These are phyloP conservation scores for Dinomys branickii DNA, from an alignment of 2,113 vertebrate genomes.

Conservation along the genomic window DNA sequence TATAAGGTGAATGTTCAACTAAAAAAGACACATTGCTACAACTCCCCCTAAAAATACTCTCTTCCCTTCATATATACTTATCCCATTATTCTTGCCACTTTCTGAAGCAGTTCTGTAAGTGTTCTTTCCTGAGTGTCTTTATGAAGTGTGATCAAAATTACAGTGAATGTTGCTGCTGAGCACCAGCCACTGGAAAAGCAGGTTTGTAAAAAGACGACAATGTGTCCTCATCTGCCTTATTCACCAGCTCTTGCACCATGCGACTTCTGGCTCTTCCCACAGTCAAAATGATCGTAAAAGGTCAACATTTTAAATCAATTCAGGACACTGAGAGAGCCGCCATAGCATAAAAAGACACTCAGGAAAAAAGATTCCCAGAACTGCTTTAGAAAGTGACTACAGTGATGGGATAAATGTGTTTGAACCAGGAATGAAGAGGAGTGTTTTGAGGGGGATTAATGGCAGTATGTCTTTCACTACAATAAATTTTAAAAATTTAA, in stretches of 20 bases:
- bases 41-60: background rate
- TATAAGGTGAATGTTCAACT: background rate
- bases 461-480: background rate
- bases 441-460: background rate
- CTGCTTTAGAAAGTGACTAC: background rate
- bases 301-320: background rate
- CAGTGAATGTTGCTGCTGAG: background rate
- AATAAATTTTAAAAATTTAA: background rate
- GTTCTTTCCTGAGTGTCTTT: background rate
- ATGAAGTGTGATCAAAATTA: background rate
- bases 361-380: background rate
- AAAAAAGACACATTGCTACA: background rate
- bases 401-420: background rate
- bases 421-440: background rate
- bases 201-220: no score
- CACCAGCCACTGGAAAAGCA: background rate
- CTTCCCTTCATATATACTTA: background rate
- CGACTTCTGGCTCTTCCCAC: background rate
- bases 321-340: background rate
- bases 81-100: background rate
- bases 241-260: background rate
- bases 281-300: background rate
- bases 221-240: background rate
- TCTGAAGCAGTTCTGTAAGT: background rate
- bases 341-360: background rate